phyloP scores from a whole-genome alignment of 2,888 invertebrate genomes.

The Metopia argyrocephala region DNA sequence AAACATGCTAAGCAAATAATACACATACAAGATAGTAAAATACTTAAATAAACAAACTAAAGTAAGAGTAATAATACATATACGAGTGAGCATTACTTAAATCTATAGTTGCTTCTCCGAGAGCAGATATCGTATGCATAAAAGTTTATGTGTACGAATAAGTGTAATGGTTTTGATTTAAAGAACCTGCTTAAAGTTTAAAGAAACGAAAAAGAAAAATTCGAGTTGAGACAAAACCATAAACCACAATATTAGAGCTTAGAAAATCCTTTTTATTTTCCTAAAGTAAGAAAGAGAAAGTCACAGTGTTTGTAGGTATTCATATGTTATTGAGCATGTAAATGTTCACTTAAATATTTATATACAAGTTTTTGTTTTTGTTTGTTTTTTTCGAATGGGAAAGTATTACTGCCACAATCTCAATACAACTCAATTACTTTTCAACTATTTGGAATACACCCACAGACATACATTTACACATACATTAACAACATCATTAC shows the following conservation, averaged over 20 bases:
- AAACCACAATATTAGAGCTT: background rate
- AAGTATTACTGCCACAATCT: background rate
- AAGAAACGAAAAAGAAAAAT: background rate
- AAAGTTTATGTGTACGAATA: background rate
- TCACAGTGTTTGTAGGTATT: no score
- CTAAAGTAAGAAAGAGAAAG: background rate
- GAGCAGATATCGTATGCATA: background rate
- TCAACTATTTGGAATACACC: background rate
- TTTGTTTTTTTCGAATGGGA: background rate
- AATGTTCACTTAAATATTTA: background rate
- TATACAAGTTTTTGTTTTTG: background rate
- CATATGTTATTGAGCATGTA: background rate
- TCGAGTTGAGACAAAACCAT: background rate
- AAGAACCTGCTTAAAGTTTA: background rate
- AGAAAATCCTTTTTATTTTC: background rate
- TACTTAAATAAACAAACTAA: background rate
- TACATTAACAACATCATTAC: constrained; percentile 9
- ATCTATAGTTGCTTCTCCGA: background rate
- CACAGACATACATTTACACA: background rate
- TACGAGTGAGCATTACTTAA: background rate
- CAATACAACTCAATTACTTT: constrained; percentile 27
- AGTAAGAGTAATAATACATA: background rate
- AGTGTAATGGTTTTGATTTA: background rate
- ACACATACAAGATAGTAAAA: background rate
- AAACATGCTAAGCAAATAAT: background rate